A percentile compares a stretch with the other conserved stretches of the same genome.
Evolutionary conservation across 2,797 vertebrate species (phyloP).

Genomic region (Pseudocheirus occidentalis): DNA sequence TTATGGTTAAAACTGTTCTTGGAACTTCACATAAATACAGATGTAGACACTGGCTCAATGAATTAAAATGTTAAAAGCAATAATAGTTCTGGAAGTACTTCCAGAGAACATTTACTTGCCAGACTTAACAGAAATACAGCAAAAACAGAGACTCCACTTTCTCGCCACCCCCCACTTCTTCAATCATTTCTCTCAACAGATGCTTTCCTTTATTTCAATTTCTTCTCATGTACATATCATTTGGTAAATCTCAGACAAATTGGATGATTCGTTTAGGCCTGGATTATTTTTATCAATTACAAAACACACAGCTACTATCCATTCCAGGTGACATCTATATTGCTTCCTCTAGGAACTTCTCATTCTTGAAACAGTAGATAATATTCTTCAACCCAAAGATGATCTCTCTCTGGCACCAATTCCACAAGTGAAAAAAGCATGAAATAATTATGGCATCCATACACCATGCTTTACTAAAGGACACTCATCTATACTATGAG

Average conservation of each 20-base stretch:
- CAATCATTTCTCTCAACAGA: slow-evolving; percentile 28
- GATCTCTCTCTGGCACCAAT: slow-evolving; percentile 59
- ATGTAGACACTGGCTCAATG: neutral
- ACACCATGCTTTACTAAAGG: slow-evolving; percentile 72
- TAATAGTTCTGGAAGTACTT: slow-evolving; percentile 22
- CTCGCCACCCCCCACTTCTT: neutral
- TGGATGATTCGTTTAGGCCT: slow-evolving; percentile 7
- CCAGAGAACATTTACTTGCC: neutral
- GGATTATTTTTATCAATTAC: slow-evolving; percentile 51
- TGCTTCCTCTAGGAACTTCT: slow-evolving; percentile 12
- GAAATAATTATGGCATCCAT: slow-evolving; percentile 55
- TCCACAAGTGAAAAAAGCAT: slow-evolving; percentile 63
- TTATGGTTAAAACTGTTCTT: neutral
- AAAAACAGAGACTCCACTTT: neutral
- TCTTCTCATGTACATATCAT: slow-evolving; percentile 38
- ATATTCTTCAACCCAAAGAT: slow-evolving; percentile 38
- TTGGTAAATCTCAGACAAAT: slow-evolving; percentile 49
- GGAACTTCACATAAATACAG: neutral
- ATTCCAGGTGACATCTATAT: slow-evolving; percentile 37
- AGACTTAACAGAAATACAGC: neutral
- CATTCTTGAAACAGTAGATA: slow-evolving; percentile 51
- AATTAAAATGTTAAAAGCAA: slow-evolving; percentile 24
- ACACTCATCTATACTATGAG: slow-evolving; percentile 56
- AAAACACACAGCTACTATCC: neutral
- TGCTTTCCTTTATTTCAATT: slow-evolving; percentile 42